Evolutionary conservation across 2,797 vertebrate species (phyloP), one percentile per base, ranked within the genome.

Genomic region (Tauraco hartlaubi): DNA sequence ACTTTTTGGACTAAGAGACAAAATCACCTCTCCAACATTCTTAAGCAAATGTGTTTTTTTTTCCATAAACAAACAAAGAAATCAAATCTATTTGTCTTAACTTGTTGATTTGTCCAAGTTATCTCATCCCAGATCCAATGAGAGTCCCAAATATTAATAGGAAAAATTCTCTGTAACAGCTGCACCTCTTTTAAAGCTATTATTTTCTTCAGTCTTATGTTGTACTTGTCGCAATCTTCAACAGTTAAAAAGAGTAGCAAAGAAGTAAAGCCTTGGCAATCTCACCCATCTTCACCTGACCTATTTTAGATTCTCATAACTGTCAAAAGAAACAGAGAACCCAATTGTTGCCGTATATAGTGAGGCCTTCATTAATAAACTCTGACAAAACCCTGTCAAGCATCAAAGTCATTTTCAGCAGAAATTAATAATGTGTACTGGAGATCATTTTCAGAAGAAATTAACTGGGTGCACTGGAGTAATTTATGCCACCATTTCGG

Each of bases 1-100:
- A 95, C 85, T 90, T 96, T 77, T 95, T 93, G 91, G 93, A 94
- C 93, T 87, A 95, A 82, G 90, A 92, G 71, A 58, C 88, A 89
- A 95, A 97, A 93, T 94, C 71, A 96, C 94, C 95, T 97, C 85
- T 96, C 93, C 95, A 96, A 95, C 95, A 94, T 96, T 96, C 93
- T 95, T 93, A 87, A 85, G 90, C 52, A 95, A 93, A 95, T 95
- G 81, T 85, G 92, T 12, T 1, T 7, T 62, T 73, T 54, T 67
- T 94, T 87, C 88, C 85, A 62, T 91, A 92, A 95, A 95, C 91
- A 95, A 96, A 85, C 26, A 95, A 94, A 84, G 67, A 82, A 94
- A 92, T 95, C 92, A 87, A 91, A 96, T 95, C 88, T 92, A 87
- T 96, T 94, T 88, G 66, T 94, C 75, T 91, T 88, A 67, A 90